Base-by-base conservation (phyloP, 2,113 vertebrate species). In the Oxygymnocypris stewartii region DNA sequence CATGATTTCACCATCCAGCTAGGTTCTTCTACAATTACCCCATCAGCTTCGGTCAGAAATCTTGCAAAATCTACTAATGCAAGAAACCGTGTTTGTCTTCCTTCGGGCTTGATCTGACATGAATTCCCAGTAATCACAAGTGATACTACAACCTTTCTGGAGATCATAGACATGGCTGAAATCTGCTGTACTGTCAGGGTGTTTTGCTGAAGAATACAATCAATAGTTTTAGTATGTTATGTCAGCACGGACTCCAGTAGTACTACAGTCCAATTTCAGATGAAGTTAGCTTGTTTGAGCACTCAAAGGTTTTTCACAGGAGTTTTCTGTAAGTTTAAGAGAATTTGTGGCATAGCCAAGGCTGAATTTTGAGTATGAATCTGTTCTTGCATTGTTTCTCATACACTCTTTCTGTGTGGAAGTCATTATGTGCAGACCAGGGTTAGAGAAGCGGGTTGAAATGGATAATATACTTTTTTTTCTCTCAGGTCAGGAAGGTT, bases 401-500 rank as follows among this genome's bases (percentile, higher is more conserved):
- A 7, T 76, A 4, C 37, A 42, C 37, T 23, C 42, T 73, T 42
- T n/a, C 18, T 23, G 69, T 73, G 8, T 49, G n/a, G n/a, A 25
- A 49, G 40, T 76, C 42, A 51, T 77, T 77, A 49, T 77, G 23
- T 28, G 74, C n/a, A 47, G 74, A 73, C 35, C 35, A 7, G 69
- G 31, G 35, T 73, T 73, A n/a, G 57, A 71, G 67, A 37, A 71
- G 67, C 67, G 1, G 6, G n/a, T 76, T 76, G 74, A 78, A n/a
- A 35, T 57, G 54, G 78, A 42, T 84, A 84, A 59, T 84, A 57
- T 57, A 51, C 63, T 37, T 23, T n/a, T 51, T 89, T 89, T 87
- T 86, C 86, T 90, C 88, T 88, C 84, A 31, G 89, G 87, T 90
- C 78, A 84, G 47, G 69, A 61, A 84, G 78, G 51, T 85, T 85